Conservation (phyloP, 53 echinoderm and acorn worm species). For the Hippasteria phrygiana region DNA sequence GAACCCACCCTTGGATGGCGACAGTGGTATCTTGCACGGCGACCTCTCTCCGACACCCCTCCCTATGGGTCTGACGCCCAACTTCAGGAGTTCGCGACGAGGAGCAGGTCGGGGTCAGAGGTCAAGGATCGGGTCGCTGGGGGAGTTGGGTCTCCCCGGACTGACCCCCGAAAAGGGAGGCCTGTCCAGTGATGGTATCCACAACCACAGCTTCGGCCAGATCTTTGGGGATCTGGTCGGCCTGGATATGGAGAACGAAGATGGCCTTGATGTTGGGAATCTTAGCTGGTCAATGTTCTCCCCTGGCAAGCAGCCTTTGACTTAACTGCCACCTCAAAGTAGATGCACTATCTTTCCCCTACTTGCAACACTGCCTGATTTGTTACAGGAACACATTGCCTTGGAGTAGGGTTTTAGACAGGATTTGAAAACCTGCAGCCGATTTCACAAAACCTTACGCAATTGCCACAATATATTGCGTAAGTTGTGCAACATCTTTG, state of each 20-base stretch:
- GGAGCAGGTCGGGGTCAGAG: slow-evolving; percentile 24
- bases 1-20: slow-evolving; percentile 16
- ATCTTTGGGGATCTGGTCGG: slow-evolving; percentile 77
- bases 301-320: slow-evolving; percentile 42
- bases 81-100: slow-evolving; percentile 38
- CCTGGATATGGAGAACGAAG: slow-evolving; percentile 71
- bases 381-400: no score
- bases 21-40: slow-evolving; percentile 60
- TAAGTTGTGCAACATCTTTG: no score
- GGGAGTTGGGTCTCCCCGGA: slow-evolving; percentile 69
- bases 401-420: no score
- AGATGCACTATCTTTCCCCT: no score
- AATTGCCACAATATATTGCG: no score
- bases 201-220: slow-evolving; percentile 80
- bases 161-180: slow-evolving; percentile 72
- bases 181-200: slow-evolving; percentile 8
- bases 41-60: slow-evolving; percentile 71
- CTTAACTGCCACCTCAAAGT: background rate
- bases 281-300: slow-evolving; percentile 77
- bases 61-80: slow-evolving; percentile 73
- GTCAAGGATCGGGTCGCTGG: slow-evolving; percentile 64
- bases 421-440: no score
- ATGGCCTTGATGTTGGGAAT: slow-evolving; percentile 71
- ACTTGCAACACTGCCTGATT: no score
- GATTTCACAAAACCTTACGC: no score